Percentiles rank a stretch among this genome's conserved stretches.
These are phyloP conservation scores for Coryphaenoides rupestris DNA, from an alignment of 2,113 vertebrate species.

Conservation along the genomic window DNA sequence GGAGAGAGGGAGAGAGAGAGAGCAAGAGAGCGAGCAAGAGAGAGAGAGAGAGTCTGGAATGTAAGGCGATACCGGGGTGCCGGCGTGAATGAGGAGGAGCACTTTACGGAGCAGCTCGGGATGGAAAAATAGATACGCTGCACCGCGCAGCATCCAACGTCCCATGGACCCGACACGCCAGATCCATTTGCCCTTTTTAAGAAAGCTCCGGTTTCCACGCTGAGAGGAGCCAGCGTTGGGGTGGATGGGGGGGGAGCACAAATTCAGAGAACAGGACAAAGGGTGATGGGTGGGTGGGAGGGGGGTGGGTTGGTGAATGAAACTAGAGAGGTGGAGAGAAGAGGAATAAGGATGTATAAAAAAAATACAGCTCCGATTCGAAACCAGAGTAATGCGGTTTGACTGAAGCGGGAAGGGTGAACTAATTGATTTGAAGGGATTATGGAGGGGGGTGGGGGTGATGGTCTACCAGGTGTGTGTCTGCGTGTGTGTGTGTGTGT, in stretches of 20 bases:
- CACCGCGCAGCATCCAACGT: slow-evolving; percentile 37
- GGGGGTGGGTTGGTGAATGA: neutral
- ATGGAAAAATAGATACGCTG: slow-evolving; percentile 58
- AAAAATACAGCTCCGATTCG: slow-evolving; percentile 47
- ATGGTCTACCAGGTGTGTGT: slow-evolving; percentile 63
- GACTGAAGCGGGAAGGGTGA: slow-evolving; percentile 65
- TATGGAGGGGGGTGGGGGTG: slow-evolving; percentile 60
- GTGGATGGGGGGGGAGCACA: slow-evolving; percentile 21
- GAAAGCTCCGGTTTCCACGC: slow-evolving; percentile 46
- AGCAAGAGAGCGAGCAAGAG: too few relatives aligned
- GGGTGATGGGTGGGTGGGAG: slow-evolving; percentile 11
- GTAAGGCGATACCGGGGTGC: slow-evolving; percentile 58
- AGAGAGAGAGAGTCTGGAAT: slow-evolving; percentile 60
- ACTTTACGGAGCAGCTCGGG: slow-evolving; percentile 50
- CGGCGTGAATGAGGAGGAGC: slow-evolving; percentile 43
- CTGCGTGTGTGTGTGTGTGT: slow-evolving; percentile 17
- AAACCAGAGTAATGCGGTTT: slow-evolving; percentile 60
- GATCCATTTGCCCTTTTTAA: slow-evolving; percentile 46
- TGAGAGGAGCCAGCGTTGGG: slow-evolving; percentile 14
- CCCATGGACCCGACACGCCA: slow-evolving; percentile 46
- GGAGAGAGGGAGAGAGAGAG: too few relatives aligned
- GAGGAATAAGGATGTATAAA: slow-evolving; percentile 39
- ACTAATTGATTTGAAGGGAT: slow-evolving; percentile 75
- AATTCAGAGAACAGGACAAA: slow-evolving; percentile 35
- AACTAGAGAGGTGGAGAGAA: neutral